A percentile compares a stretch with the other conserved stretches of the same genome.
Evolutionary conservation across 2,888 invertebrate genomes (phyloP).

Genomic region (Polyommatus iphigenia): DNA sequence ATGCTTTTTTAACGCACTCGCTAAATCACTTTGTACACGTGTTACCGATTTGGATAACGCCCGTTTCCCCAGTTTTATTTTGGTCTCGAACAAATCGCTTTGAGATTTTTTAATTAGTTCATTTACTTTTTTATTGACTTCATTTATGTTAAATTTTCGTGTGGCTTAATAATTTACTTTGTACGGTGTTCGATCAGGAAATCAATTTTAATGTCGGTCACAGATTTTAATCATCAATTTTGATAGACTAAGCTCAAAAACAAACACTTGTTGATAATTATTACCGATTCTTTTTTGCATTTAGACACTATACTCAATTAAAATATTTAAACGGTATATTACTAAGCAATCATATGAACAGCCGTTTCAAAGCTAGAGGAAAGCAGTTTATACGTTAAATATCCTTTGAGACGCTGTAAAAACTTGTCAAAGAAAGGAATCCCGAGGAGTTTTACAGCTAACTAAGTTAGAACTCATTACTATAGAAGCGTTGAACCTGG

Average conservation of each 20-base stretch:
- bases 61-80: conserved; percentile 1
- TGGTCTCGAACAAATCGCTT: conserved; percentile 11
- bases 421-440: conserved; percentile 24
- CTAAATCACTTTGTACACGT: conserved; percentile 56
- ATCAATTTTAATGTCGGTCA: not conserved
- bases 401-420: conserved; percentile 23
- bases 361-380: not conserved
- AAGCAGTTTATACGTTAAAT: conserved; percentile 4
- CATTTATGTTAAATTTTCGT: not conserved
- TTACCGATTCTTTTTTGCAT: not conserved
- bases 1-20: conserved; percentile 51
- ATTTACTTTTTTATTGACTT: conserved; percentile 18
- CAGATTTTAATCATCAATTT: not conserved
- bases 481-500: conserved; percentile 36
- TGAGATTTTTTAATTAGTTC: not conserved
- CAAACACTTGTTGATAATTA: not conserved
- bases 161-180: not conserved
- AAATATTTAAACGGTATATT: not conserved
- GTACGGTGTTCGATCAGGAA: not conserved
- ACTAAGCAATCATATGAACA: not conserved
- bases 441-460: conserved; percentile 23
- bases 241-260: not conserved
- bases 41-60: conserved; percentile 32
- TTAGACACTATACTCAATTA: too few relatives aligned
- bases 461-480: conserved; percentile 37